Evolutionary conservation across 92 coral and sea anemone genomes (phyloP), one percentile per base, ranked within the genome.

Genomic region (Actinostola sp.): DNA sequence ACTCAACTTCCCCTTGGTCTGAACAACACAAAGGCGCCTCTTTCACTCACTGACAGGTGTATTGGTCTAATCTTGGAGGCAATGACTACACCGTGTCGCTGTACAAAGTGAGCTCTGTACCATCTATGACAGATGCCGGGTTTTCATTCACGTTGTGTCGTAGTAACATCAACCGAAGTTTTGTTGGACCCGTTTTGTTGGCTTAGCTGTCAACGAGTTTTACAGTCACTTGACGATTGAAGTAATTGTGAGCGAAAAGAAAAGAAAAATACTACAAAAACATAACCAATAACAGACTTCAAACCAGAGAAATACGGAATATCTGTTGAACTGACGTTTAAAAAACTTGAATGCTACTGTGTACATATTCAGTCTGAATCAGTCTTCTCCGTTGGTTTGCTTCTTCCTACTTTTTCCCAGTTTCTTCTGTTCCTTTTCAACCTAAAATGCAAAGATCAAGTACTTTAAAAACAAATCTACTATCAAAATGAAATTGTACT

Each of bases 81-180:
- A 21, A 45, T 44, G 79, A 61, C 62, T 50, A 58, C 2, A 20
- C 17, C 14, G 35, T 39, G 56, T 17, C 14, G 19, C 79, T 73
- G 79, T 45, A 61, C 41, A 73, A 68, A 62, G 68, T 53, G 45
- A 27, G 60, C 55, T 57, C 41, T 59, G 39, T 43, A 44, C 33
- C 26, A 0, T 30, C 58, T 36, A 14, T 68, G 74, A 52, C 74
- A 68, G 48, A 68, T 51, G 74, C 74, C 74, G 61, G 63, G 44
- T 39, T 30, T 48, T 31, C 46, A 48, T 52, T 68, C 23, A 68
- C 28, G 48, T 32, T 13, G 38, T 51, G 29, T 12, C 61, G 31
- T 50, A 68, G 48, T 19, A 50, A 68, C 74, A 52, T 30, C 56
- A 66, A 45, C 13, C 25, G 14, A 52, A 29, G 14, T 27, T 17